Evolutionary conservation across 1,140 invertebrate genomes (phyloP).

Genomic region (Leucophenga varia): DNA sequence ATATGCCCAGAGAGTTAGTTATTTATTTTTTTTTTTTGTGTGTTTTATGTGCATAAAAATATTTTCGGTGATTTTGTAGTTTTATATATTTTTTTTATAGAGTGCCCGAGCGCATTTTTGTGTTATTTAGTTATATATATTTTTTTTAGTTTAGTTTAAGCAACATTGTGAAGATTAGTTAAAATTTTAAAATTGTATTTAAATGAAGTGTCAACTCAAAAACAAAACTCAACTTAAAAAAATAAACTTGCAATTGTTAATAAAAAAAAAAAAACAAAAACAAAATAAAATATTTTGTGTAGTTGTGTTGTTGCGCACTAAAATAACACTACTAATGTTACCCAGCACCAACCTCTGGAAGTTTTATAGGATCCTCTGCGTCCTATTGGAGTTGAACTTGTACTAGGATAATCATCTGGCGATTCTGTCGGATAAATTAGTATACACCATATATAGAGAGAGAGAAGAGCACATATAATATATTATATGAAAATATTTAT

Average conservation of each 20-base stretch:
- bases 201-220: too few relatives aligned
- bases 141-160: too few relatives aligned
- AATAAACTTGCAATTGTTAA: slow-evolving; percentile 6
- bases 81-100: too few relatives aligned
- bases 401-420: slow-evolving; percentile 67
- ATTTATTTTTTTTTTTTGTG: too few relatives aligned
- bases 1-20: too few relatives aligned
- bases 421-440: slow-evolving; percentile 66
- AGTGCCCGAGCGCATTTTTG: too few relatives aligned
- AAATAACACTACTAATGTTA: slow-evolving; percentile 28
- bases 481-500: slow-evolving; percentile 9
- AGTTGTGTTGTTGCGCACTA: slow-evolving; percentile 1
- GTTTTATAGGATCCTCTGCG: slow-evolving; percentile 83
- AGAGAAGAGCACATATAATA: slow-evolving; percentile 11
- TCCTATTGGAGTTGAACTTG: slow-evolving; percentile 63
- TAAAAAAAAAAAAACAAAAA: slow-evolving; percentile 7
- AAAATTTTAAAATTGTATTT: too few relatives aligned
- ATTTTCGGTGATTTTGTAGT: too few relatives aligned
- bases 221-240: too few relatives aligned
- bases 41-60: too few relatives aligned
- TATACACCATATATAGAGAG: slow-evolving; percentile 29
- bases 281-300: slow-evolving; percentile 11
- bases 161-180: too few relatives aligned
- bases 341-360: slow-evolving; percentile 70
- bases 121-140: too few relatives aligned